Base-by-base conservation (phyloP, 1,140 invertebrate species). In the Aphis craccivora region DNA sequence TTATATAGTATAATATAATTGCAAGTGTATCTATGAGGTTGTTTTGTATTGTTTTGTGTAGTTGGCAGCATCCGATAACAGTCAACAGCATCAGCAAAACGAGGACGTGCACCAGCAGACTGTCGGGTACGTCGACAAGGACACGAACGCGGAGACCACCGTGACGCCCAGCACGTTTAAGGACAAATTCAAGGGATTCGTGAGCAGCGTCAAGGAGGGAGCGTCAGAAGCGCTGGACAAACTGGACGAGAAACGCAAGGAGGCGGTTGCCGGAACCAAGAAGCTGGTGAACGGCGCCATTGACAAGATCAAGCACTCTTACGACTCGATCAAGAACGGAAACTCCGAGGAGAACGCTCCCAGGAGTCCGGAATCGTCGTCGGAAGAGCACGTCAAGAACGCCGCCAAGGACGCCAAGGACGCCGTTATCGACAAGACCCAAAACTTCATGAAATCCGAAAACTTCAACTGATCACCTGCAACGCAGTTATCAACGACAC, bases 221-320 rank as follows among this genome's bases (percentile, higher is more conserved):
- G 90, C 90, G n/a, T 92, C 90, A 8, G 90, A 92, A 0, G 45
- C 90, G 7, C 51, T 81, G 9, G 90, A 92, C 43, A 92, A 55
- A 23, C 23, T 92, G 76, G 35, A 93, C 48, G 81, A 93, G 23
- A 93, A 93, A n/a, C 76, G 91, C 81, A 93, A 93, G 40, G 76
- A 93, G 37, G 81, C 48, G 23, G 35, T 55, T 25, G 48, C 76
- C 23, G 81, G 48, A 45, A 86, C 81, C 6, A 93, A 93, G 37
- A 93, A 86, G 9, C 0, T 86, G 0, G 91, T 93, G 48, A 86
- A 55, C 35, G 91, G 91, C 25, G 91, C 37, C 48, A 43, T 93
- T 48, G 81, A 84, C 20, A 93, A 93, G 51, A 55, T 93, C 81
- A 93, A 93, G 35, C 11, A 4, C n/a, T 14, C 76, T 25, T 91